Evolutionary conservation across 2,113 vertebrate genomes (phyloP).

Genomic region (Micronycteris hirsuta): DNA sequence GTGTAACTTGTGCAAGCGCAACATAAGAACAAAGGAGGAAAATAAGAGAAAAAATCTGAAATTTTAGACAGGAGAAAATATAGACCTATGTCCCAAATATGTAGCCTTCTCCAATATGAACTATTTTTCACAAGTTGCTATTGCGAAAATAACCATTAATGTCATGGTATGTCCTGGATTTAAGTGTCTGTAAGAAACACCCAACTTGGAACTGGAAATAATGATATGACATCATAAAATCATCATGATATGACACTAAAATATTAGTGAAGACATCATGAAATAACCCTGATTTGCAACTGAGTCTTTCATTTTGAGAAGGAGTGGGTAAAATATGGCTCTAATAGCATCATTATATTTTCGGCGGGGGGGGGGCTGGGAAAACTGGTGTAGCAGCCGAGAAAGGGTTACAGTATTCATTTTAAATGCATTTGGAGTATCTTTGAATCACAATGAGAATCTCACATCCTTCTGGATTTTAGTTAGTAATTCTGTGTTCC

Average conservation of each 20-base stretch:
- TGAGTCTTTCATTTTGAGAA: constrained; percentile 6
- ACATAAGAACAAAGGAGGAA: background rate
- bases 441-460: constrained; percentile 9
- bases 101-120: background rate
- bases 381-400: background rate
- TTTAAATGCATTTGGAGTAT: background rate
- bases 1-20: background rate
- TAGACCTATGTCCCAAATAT: background rate
- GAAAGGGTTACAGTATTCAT: background rate
- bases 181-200: constrained; percentile 36
- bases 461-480: constrained; percentile 51
- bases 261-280: constrained; percentile 9
- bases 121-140: background rate
- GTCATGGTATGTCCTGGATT: constrained; percentile 2
- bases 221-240: constrained; percentile 34
- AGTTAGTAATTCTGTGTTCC: constrained; percentile 63
- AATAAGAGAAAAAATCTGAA: background rate
- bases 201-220: constrained; percentile 36
- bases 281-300: constrained; percentile 47
- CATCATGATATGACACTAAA: constrained; percentile 35
- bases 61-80: background rate
- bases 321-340: background rate
- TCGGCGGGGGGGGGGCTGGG: background rate
- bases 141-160: constrained; percentile 28
- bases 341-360: background rate